Evolutionary conservation across 2,888 invertebrate species (phyloP).

Genomic region (Pemphredon lugubris): DNA sequence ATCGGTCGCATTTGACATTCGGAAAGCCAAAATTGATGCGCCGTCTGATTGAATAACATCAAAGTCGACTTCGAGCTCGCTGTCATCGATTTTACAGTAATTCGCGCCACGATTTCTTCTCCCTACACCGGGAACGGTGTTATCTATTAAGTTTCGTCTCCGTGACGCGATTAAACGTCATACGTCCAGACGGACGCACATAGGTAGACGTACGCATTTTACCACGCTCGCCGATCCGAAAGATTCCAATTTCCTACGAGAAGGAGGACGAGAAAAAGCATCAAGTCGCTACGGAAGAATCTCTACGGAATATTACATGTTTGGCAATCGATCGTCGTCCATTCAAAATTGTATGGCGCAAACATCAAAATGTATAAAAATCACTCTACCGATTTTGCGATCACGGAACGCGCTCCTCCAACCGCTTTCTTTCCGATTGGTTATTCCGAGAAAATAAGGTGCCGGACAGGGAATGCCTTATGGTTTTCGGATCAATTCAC

Average conservation of each 20-base stretch:
- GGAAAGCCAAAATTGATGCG: constrained; percentile 59
- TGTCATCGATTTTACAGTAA: not conserved
- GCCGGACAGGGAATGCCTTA: constrained; percentile 67
- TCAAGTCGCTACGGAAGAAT: too few species aligned
- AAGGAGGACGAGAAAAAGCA: too few species aligned
- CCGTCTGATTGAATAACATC: constrained; percentile 48
- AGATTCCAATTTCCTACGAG: too few species aligned
- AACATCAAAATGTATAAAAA: constrained; percentile 44
- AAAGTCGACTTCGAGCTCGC: constrained; percentile 40
- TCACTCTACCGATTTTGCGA: constrained; percentile 46
- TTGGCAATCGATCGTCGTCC: constrained; percentile 33
- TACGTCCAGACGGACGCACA: too few species aligned
- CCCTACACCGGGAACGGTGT: too few species aligned
- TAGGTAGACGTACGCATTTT: too few species aligned
- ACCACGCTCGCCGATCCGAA: too few species aligned
- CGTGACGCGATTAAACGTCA: too few species aligned
- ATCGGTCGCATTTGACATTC: constrained; percentile 42
- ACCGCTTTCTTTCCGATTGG: constrained; percentile 58
- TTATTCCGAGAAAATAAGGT: constrained; percentile 69
- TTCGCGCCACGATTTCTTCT: too few species aligned
- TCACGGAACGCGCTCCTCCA: constrained; percentile 48
- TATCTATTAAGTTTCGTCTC: too few species aligned
- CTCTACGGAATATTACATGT: constrained; percentile 34
- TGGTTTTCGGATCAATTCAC: constrained; percentile 70
- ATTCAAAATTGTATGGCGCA: not conserved